Base-by-base conservation (phyloP, 2,113 vertebrate genomes). In the Halichoerus grypus region DNA sequence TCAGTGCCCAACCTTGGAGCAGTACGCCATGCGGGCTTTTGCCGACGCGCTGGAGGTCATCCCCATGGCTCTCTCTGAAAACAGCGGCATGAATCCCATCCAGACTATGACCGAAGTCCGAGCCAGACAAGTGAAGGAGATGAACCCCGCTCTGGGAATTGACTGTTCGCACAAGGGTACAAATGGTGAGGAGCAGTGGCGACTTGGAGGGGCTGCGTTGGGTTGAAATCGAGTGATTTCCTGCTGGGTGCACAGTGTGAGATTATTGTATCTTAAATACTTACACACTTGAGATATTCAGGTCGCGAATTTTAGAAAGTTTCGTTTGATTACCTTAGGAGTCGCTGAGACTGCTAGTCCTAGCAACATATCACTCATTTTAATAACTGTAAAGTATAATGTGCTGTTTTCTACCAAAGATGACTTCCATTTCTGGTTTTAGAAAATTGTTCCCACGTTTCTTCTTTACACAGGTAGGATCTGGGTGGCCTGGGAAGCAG, bases 21-120 rank as follows among this genome's bases (percentile, higher is more conserved):
- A 99, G 95, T 99, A 99, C 4, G 99, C 99, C 88, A 99, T 99
- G 99, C 99, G 99, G 89, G 98, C 99, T 0, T 99, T 99, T 96
- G 99, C 99, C 15, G 99, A 99, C 69, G 99, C 99, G 2, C 97
- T 99, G 46, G 99, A 99, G 97, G 99, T 99, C 15, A 99, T 99
- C 98, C 99, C 99, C 33, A 99, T 99, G 99, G 99, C 99, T 0
- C 98, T 99, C 9, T 98, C 99, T 0, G 99, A 99, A 97, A 99
- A 99, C 98, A 99, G 99, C 0, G 99, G 99, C 2, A 99, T 99
- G 98, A 99, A 99, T 95, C 99, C 99, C 15, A 99, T 99, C 97
- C 99, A 99, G 98, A 99, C 99, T 0, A 99, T 99, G 99, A 99
- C 99, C 0, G 99, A 99, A 98, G 99, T 99, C 95, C 98, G 99